phyloP scores from a whole-genome alignment of 2,113 vertebrate genomes.

The Leptobrachium ailaonicum region DNA sequence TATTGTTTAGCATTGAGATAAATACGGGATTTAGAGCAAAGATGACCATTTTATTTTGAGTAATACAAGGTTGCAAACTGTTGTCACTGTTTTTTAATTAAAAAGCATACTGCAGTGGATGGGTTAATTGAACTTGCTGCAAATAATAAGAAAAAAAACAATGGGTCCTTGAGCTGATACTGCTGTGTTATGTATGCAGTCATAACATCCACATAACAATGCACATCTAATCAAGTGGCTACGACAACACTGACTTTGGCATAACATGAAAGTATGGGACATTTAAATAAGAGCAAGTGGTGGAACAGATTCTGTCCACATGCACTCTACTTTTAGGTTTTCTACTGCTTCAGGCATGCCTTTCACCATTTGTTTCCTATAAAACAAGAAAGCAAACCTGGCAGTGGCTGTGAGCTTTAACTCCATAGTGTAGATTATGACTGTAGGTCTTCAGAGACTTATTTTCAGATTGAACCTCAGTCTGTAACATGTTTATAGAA shows the following conservation, averaged over 20 bases:
- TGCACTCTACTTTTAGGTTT: constrained; percentile 8
- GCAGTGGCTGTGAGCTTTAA: constrained; percentile 1
- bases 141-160: not conserved
- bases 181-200: not conserved
- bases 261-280: constrained; percentile 8
- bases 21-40: too few species aligned
- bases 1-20: too few species aligned
- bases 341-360: constrained; percentile 8
- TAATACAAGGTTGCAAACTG: too few species aligned
- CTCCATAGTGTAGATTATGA: constrained; percentile 22
- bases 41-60: too few species aligned
- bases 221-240: constrained; percentile 1
- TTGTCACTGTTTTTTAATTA: too few species aligned
- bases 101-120: too few species aligned
- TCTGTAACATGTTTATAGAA: not conserved
- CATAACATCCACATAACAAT: not conserved
- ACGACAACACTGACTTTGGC: constrained; percentile 8
- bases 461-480: not conserved
- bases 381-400: constrained; percentile 10
- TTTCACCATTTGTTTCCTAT: constrained; percentile 28
- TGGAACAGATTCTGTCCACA: constrained; percentile 41
- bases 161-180: not conserved
- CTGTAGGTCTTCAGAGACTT: not conserved
- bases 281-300: constrained; percentile 12
- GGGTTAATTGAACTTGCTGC: not conserved